Conservation (phyloP, 35 echinoderm and acorn worm genomes). For the Chiridota heheva region DNA sequence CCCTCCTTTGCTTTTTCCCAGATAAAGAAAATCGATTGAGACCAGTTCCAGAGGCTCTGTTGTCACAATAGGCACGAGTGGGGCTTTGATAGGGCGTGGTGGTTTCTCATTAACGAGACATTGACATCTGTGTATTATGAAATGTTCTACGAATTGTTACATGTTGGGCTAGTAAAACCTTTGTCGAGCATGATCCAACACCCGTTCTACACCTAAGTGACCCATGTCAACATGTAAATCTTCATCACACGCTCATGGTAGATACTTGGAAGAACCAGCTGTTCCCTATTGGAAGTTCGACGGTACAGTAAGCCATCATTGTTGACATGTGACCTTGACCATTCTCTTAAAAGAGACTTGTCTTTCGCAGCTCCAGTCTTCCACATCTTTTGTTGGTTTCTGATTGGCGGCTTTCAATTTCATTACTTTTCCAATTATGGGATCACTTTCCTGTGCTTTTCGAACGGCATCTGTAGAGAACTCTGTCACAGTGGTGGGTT, state of each 20-base stretch:
- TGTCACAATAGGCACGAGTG: slow-evolving; percentile 30
- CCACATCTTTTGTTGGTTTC: not conserved
- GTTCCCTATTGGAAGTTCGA: not conserved
- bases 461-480: not conserved
- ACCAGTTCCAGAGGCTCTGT: slow-evolving; percentile 42
- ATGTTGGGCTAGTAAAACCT: slow-evolving; percentile 61
- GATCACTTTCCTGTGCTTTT: not conserved
- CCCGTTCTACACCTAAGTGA: slow-evolving; percentile 51
- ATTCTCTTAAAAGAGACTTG: slow-evolving; percentile 34
- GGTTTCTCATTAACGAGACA: slow-evolving; percentile 60
- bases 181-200: slow-evolving; percentile 13
- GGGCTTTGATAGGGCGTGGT: slow-evolving; percentile 14
- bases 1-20: slow-evolving; percentile 44
- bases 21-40: not conserved
- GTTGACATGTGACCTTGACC: slow-evolving; percentile 27
- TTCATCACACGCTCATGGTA: slow-evolving; percentile 5
- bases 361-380: too few species aligned
- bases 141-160: slow-evolving; percentile 30
- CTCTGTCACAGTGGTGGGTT: not conserved
- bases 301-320: slow-evolving; percentile 55
- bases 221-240: slow-evolving; percentile 68
- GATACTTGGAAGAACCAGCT: slow-evolving; percentile 44
- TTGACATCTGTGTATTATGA: slow-evolving; percentile 29
- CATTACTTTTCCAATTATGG: not conserved
- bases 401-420: not conserved